Percentiles rank a stretch among this genome's conserved stretches.
Evolutionary conservation across 2,888 invertebrate species (phyloP).

Genomic region (Drosophila multiciliata): DNA sequence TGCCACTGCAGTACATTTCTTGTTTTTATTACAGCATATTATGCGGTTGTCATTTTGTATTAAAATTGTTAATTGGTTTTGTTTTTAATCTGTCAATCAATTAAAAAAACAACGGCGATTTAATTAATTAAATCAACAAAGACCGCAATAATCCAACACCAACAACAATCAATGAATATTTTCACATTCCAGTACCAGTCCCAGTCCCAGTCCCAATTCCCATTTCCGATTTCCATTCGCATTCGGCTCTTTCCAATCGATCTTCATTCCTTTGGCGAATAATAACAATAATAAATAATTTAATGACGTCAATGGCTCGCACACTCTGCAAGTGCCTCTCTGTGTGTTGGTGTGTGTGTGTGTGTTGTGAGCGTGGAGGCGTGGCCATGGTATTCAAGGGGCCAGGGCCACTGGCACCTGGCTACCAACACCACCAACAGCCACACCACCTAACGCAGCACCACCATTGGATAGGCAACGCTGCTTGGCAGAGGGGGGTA

Average conservation of each 20-base stretch:
- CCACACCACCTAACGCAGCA: conserved; percentile 29
- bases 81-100: conserved; percentile 83
- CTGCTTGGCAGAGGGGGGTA: not conserved
- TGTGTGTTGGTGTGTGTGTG: conserved; percentile 14
- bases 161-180: conserved; percentile 43
- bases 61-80: conserved; percentile 83
- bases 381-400: conserved; percentile 48
- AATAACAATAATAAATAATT: conserved; percentile 67
- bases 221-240: not conserved
- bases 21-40: conserved; percentile 80
- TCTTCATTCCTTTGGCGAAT: conserved; percentile 37
- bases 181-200: not conserved
- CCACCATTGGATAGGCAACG: conserved; percentile 38
- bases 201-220: conserved; percentile 2
- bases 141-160: conserved; percentile 80
- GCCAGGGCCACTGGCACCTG: conserved; percentile 37
- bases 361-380: conserved; percentile 38
- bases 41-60: conserved; percentile 82
- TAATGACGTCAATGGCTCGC: conserved; percentile 61
- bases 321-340: not conserved
- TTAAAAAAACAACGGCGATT: conserved; percentile 82
- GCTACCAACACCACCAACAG: conserved; percentile 24
- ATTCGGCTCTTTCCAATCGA: conserved; percentile 12
- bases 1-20: conserved; percentile 14
- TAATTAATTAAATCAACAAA: conserved; percentile 81